Conservation (phyloP, 2,113 vertebrate species). For the Prunella fulvescens region DNA sequence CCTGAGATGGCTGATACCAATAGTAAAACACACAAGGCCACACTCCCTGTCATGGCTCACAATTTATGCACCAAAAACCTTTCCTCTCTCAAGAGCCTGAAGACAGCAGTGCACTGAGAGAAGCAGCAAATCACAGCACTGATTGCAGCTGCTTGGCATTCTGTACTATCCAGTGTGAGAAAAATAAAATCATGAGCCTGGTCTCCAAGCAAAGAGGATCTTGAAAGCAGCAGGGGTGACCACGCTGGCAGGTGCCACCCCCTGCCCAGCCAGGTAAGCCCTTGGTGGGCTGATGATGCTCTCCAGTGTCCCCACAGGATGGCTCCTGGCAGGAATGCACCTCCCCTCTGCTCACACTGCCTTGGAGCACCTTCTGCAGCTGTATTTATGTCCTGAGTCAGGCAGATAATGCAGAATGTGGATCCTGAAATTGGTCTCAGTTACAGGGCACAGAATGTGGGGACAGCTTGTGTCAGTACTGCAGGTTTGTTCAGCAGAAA, state of each 20-base stretch:
- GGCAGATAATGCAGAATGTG: not conserved
- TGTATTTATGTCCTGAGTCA: not conserved
- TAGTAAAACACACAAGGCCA: not conserved
- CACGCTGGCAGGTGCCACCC: accelerated
- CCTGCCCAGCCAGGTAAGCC: not conserved
- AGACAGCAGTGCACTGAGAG: not conserved
- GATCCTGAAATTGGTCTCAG: not conserved
- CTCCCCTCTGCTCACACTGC: not conserved
- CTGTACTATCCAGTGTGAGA: accelerated
- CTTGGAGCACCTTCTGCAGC: not conserved
- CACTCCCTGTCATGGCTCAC: not conserved
- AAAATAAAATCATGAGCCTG: not conserved
- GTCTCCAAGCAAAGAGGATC: not conserved
- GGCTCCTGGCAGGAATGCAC: not conserved
- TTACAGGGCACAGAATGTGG: not conserved
- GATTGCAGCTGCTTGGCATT: not conserved
- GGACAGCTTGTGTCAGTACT: not conserved
- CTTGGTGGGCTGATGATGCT: not conserved
- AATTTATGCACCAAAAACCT: slow-evolving; percentile 23
- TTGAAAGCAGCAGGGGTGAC: not conserved
- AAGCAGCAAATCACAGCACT: not conserved
- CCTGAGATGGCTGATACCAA: not conserved
- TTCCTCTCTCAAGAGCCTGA: not conserved
- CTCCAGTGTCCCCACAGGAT: not conserved
- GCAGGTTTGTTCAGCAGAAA: not conserved